Evolutionary conservation across 2,113 vertebrate species (phyloP).

Genomic region (Athene noctua): DNA sequence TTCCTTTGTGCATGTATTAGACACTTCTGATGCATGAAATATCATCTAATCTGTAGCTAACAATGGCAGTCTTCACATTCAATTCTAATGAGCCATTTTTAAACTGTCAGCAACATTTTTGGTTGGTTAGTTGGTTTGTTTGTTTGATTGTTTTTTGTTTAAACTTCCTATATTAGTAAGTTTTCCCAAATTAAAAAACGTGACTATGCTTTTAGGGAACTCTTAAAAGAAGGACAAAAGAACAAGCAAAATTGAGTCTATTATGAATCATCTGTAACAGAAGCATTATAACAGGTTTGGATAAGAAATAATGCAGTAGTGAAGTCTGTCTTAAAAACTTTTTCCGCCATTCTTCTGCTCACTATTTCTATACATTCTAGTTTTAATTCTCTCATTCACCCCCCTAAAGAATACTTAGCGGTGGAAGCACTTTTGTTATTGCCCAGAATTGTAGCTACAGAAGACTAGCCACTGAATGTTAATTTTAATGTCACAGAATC

Average conservation of each 20-base stretch:
- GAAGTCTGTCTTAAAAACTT: background rate
- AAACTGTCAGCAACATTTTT: slow-evolving; percentile 10
- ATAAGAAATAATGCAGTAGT: slow-evolving; percentile 24
- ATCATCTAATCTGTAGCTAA: slow-evolving; percentile 40
- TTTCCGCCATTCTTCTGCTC: background rate
- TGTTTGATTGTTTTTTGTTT: slow-evolving; percentile 39
- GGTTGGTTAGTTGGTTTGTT: slow-evolving; percentile 30
- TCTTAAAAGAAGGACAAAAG: slow-evolving; percentile 20
- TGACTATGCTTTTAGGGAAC: background rate
- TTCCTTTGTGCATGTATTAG: slow-evolving; percentile 10
- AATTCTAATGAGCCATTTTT: slow-evolving; percentile 53
- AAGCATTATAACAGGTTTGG: background rate
- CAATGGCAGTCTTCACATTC: slow-evolving; percentile 49
- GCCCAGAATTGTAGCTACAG: background rate
- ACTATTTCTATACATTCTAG: background rate
- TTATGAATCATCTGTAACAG: background rate
- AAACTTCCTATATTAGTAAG: slow-evolving; percentile 35
- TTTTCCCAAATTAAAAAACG: background rate
- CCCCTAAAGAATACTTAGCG: background rate
- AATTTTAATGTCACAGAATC: background rate
- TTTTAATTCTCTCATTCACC: background rate
- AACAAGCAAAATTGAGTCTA: background rate
- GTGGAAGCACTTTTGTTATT: background rate
- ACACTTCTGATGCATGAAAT: slow-evolving; percentile 24
- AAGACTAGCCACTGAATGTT: background rate